Evolutionary conservation across 2,113 vertebrate genomes (phyloP), one percentile per base, ranked within the genome.

Genomic region (Rhinichthys klamathensis): DNA sequence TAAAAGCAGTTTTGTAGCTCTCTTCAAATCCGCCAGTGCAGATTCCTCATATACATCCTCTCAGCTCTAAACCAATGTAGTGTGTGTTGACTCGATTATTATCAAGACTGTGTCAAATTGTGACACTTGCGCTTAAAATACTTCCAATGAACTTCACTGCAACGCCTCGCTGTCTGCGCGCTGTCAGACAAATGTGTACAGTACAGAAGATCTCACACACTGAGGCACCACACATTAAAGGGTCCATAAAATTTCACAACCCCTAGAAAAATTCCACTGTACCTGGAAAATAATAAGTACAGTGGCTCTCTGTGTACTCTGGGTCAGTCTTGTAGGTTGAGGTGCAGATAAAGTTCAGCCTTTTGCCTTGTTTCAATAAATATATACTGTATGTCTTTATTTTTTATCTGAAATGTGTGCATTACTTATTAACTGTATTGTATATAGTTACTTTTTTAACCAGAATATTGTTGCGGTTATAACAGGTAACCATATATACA

Each of bases 21-120:
- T 82, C 56, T 65, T 51, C 63, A 32, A 75, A 65, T 49, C 49
- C 16, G 13, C 58, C n/a, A 5, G 1, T 74, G 44, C 72, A 51
- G 89, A 94, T 94, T 94, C 92, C 93, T 93, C 92, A 92, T 90
- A 82, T 91, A 91, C 90, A 86, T 88, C 65, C 0, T 79, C 84
- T 21, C 15, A 27, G 61, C 91, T 85, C 88, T 92, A 92, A 93
- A 91, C 87, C 88, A 51, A 85, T 88, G 84, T 81, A 73, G 72
- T 86, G 12, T 79, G 88, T 93, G 89, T 90, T 81, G 84, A 92
- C 84, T 90, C 80, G 85, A 89, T 92, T 90, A 89, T 92, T 90
- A 90, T 89, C 85, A 69, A 82, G 67, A 2, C 63, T 0, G 16
- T 90, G 93, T 82, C 91, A 93, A 88, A 95, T 93, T 94, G 90